Base-by-base conservation (phyloP, 1,140 invertebrate genomes). In the Cotesia vestalis region DNA sequence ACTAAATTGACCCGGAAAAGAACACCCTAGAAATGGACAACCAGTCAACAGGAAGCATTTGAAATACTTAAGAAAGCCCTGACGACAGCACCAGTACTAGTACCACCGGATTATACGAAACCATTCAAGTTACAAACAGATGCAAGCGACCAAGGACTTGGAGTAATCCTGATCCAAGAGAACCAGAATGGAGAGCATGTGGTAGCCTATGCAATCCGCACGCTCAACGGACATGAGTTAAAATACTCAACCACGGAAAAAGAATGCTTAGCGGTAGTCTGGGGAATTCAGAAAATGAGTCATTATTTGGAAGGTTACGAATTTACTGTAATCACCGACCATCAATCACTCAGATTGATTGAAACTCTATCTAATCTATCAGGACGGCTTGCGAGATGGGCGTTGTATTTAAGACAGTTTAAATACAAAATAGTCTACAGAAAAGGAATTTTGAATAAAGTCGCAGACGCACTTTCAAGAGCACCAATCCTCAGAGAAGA, bases 241-340 rank as follows among this genome's bases (percentile, higher is more conserved):
- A 88, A 88, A 17, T 89, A 87, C 71, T 75, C 74, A 2, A 78
- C 78, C 4, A 86, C 84, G 0, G 87, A 90, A 77, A 74, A 78
- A 59, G 88, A 90, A 80, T 83, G 82, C 66, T 73, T 89, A 35
- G 85, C 85, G 0, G 80, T 88, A 4, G 53, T 89, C 5, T 81
- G 78, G 74, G 81, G 79, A 4, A 76, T 89, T 3, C 76, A 87
- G 66, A 81, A 86, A 52, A 87, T 86, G 70, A 51, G 78, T 14
- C 73, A 73, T n/a, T 90, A 84, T 78, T 66, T 89, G 4, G 80
- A 84, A 66, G 81, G 81, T 2, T 78, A 69, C 4, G 72, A 81
- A 20, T 88, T 90, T 68, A 81, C 53, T 4, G 80, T 89, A 0
- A 74, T 84, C n/a, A 89, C 88, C 0, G 88, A 90, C 71, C 85